Base-by-base conservation (phyloP, 2,797 vertebrate species). In the Ciconia nigra region DNA sequence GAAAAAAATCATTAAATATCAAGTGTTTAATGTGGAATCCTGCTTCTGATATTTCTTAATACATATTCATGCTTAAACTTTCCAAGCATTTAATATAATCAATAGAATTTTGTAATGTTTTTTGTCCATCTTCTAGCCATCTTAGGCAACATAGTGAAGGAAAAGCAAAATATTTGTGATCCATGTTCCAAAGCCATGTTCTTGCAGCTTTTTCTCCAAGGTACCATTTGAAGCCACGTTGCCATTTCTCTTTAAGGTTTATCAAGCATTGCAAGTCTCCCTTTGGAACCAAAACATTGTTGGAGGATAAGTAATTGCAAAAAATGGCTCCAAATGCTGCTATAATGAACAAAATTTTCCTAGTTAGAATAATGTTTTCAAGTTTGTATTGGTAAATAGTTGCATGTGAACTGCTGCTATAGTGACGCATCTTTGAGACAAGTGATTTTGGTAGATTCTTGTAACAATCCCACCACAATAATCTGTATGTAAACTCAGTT, bases 181-280 rank as follows among this genome's bases (percentile, higher is more conserved):
- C 19, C 55, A 41, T 20, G 13, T 61, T 87, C 47, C n/a, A 76
- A 84, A 89, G 44, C 33, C 31, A 52, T 44, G 16, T 37, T 92
- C 47, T 49, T 78, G 52, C 13, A 91, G 31, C n/a, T 69, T 92
- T 87, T 89, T 72, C 89, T 86, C 86, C 57, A 86, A 61, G 54
- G 61, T 57, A 61, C 17, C 12, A 87, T 83, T 90, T 89, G 47
- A 93, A 96, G 84, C 26, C 24, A 80, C 0, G 0, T 22, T 91
- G 59, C 24, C 65, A 85, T 84, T 93, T 95, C 57, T 80, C 41
- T 89, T 87, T 54, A 93, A 94, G 39, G 13, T 70, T 95, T 85
- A 89, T 85, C 65, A 89, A 88, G 84, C n/a, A 71, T 14, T 77
- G 17, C n/a, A 89, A 87, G 33, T 71, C 26, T 73, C 71, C 33